These are phyloP conservation scores for Papilio gigon DNA, from an alignment of 2,888 invertebrate species.

Conservation along the genomic window DNA sequence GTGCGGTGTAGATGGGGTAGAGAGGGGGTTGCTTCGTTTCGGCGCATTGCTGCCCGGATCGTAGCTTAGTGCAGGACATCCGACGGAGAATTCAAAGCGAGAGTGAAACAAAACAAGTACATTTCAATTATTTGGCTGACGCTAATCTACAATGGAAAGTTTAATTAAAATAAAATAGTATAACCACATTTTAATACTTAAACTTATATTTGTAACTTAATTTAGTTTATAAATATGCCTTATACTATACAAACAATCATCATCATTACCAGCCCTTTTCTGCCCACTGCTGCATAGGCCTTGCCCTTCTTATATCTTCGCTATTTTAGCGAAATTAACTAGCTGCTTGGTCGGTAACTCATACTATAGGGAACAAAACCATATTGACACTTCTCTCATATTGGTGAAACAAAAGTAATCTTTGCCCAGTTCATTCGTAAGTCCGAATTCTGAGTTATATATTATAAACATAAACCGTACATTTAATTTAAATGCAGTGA, in stretches of 20 bases:
- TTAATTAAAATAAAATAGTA: neutral
- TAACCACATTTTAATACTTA: too few relatives aligned
- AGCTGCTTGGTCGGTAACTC: too few relatives aligned
- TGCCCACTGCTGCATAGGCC: too few relatives aligned
- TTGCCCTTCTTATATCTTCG: too few relatives aligned
- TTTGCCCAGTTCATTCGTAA: too few relatives aligned
- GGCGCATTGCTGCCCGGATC: conserved; percentile 23
- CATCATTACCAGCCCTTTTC: too few relatives aligned
- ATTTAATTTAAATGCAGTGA: conserved; percentile 17
- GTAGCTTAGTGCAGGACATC: conserved; percentile 28
- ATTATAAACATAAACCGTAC: neutral
- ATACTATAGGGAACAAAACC: too few relatives aligned
- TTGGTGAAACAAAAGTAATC: neutral
- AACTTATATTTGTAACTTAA: too few relatives aligned
- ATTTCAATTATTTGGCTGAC: neutral
- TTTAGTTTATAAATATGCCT: too few relatives aligned
- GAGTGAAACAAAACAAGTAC: neutral
- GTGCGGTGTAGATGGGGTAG: neutral
- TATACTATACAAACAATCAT: too few relatives aligned
- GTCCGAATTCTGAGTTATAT: neutral
- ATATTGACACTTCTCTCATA: too few relatives aligned
- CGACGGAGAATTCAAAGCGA: conserved; percentile 15
- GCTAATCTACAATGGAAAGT: neutral
- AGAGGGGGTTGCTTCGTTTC: neutral
- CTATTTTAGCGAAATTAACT: too few relatives aligned